Conservation (phyloP, 2,888 invertebrate species). For the Ennomos erosarius region DNA sequence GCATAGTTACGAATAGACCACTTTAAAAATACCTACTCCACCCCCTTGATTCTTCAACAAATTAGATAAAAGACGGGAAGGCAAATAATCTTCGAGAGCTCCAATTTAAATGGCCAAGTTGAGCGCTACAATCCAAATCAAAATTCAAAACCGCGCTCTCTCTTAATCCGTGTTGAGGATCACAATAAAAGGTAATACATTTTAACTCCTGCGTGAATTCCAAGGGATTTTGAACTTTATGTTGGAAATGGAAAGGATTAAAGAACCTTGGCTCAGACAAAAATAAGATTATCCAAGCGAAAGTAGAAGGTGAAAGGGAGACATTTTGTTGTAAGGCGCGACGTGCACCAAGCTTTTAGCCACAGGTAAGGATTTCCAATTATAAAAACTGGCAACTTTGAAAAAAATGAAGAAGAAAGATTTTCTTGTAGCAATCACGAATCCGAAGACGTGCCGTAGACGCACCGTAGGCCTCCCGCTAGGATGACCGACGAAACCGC, state of each 20-base stretch:
- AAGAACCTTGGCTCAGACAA: conserved; percentile 57
- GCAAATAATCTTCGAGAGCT: conserved; percentile 70
- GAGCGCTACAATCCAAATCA: conserved; percentile 81
- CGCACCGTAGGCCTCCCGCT: no score
- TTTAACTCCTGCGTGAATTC: conserved; percentile 68
- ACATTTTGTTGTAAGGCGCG: conserved; percentile 73
- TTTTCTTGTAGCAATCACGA: no score
- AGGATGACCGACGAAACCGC: no score
- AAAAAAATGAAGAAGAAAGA: no score
- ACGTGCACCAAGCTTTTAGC: conserved; percentile 46
- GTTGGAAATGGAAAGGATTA: conserved; percentile 52
- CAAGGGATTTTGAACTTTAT: conserved; percentile 62
- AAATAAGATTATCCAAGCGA: conserved; percentile 85
- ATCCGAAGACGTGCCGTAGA: no score
- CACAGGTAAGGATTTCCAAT: conserved; percentile 36
- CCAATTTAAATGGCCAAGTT: conserved; percentile 72
- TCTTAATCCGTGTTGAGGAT: conserved; percentile 85
- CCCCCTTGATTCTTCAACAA: conserved; percentile 42
- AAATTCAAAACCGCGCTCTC: conserved; percentile 85
- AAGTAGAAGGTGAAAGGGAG: conserved; percentile 85
- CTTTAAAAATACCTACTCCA: conserved; percentile 49
- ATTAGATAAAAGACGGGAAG: conserved; percentile 58
- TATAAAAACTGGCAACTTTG: background rate
- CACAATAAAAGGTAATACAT: conserved; percentile 86
- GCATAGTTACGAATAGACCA: conserved; percentile 73